These are phyloP conservation scores for Poecilia wingei DNA, from an alignment of 2,797 vertebrate genomes.

Conservation along the genomic window DNA sequence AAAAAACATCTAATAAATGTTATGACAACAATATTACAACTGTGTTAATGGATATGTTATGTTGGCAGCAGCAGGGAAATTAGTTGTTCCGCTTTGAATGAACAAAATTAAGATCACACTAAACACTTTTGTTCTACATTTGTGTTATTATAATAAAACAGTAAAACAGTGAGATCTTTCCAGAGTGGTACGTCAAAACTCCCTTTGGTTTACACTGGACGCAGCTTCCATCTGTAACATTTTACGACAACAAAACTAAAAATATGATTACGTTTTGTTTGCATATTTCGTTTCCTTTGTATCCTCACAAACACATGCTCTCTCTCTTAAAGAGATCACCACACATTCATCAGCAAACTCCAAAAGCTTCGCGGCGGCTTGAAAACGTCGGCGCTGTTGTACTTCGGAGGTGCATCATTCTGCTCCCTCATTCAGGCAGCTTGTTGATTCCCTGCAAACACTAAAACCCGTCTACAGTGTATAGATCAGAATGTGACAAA, in stretches of 20 bases:
- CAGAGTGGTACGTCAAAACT: neutral
- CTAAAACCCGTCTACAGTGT: slow-evolving; percentile 35
- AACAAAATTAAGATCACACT: neutral
- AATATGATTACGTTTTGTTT: neutral
- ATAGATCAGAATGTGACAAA: slow-evolving; percentile 48
- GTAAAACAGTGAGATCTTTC: neutral
- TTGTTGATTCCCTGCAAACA: slow-evolving; percentile 34
- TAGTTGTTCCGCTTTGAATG: neutral
- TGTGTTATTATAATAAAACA: neutral
- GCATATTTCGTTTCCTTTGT: neutral
- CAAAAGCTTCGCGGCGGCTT: neutral
- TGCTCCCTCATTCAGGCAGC: neutral
- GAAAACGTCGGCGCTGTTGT: slow-evolving; percentile 21
- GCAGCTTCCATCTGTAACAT: slow-evolving; percentile 23
- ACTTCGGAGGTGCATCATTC: slow-evolving; percentile 27
- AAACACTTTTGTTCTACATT: neutral
- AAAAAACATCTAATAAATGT: neutral
- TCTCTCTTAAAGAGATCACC: neutral
- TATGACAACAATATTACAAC: neutral
- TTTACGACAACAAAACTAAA: slow-evolving; percentile 28
- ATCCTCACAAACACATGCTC: neutral
- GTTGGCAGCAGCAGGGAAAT: neutral
- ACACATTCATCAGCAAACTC: neutral
- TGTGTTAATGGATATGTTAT: neutral
- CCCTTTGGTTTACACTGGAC: neutral